Evolutionary conservation across 1,140 invertebrate genomes (phyloP), one percentile per base, ranked within the genome.

Genomic region (Drosophila burlai): DNA sequence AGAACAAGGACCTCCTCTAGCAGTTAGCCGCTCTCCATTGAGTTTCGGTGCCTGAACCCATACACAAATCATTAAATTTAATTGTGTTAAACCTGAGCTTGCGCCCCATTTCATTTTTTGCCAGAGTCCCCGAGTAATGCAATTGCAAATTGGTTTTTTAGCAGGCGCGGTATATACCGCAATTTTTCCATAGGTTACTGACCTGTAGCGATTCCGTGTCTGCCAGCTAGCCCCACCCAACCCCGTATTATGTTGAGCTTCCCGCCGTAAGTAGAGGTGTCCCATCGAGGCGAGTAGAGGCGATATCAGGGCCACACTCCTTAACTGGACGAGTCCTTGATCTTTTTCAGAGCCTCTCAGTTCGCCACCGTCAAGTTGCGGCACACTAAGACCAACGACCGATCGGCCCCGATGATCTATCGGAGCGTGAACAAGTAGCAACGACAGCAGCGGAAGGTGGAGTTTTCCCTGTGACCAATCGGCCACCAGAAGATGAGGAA

Each of bases 291-390:
- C 21, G 29, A 26, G 36, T 18, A 15, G 38, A 15, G 38, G 36
- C 24, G 34, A 9, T 26, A 50, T 13, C 8, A 16, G 47, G 65
- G n/a, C 36, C 49, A 46, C 36, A 34, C 9, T 66, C 26, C 36
- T 89, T 49, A 74, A 54, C 21, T 46, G 58, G 73, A 69, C 60
- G 69, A 52, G 73, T 72, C 57, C 65, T 59, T 68, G 38, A 57
- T 60, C 80, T 74, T 76, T 91, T 95, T 91, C 95, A 97, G 96
- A 94, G 95, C 95, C 80, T 97, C 96, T 91, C 95, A 96, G 92
- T 97, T 97, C 92, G 96, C 96, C 49, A 97, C 96, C 59, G 97
- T 97, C 83, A 97, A 97, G 94, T 95, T 97, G 84, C 95, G 96
- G 87, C 97, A 97, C 94, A 96, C 96, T 66, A 95, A 97, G 94